Evolutionary conservation across 2,113 vertebrate genomes (phyloP).

Genomic region (Pontoporia blainvillei): DNA sequence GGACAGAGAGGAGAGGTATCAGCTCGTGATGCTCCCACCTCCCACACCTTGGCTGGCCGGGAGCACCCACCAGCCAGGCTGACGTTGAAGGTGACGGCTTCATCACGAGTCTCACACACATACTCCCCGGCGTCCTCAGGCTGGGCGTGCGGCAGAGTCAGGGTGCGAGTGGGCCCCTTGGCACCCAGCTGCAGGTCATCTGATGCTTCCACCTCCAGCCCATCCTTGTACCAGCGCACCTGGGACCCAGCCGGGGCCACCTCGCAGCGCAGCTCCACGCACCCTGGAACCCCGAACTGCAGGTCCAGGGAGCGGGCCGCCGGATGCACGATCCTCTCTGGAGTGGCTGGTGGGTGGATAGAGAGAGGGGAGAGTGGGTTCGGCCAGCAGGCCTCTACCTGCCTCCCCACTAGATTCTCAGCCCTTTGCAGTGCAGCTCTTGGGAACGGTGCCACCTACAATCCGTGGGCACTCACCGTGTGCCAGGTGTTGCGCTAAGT

Average conservation of each 20-base stretch:
- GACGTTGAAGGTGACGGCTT: conserved; percentile 86
- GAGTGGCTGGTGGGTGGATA: conserved; percentile 83
- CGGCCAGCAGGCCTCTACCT: neutral
- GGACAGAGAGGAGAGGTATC: neutral
- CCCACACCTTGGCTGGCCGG: accelerated
- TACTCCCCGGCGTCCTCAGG: conserved; percentile 86
- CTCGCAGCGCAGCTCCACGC: conserved; percentile 84
- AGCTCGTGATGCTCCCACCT: accelerated
- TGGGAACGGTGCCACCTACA: neutral
- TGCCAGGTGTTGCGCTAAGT: neutral
- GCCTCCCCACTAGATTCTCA: neutral
- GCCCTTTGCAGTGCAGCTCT: neutral
- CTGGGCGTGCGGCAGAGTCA: conserved; percentile 81
- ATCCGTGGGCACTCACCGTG: accelerated
- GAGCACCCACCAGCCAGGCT: conserved; percentile 86
- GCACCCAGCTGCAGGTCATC: conserved; percentile 80
- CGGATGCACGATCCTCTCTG: conserved; percentile 90
- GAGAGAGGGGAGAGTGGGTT: neutral
- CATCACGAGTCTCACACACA: conserved; percentile 89
- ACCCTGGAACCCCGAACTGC: conserved; percentile 82
- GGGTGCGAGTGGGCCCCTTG: conserved; percentile 81
- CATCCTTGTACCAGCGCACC: conserved; percentile 90
- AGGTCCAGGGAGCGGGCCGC: conserved; percentile 84
- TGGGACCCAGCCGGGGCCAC: conserved; percentile 81
- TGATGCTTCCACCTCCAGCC: conserved; percentile 85